phyloP scores from a whole-genome alignment of 2,888 invertebrate genomes.

The Nomada fabriciana region DNA sequence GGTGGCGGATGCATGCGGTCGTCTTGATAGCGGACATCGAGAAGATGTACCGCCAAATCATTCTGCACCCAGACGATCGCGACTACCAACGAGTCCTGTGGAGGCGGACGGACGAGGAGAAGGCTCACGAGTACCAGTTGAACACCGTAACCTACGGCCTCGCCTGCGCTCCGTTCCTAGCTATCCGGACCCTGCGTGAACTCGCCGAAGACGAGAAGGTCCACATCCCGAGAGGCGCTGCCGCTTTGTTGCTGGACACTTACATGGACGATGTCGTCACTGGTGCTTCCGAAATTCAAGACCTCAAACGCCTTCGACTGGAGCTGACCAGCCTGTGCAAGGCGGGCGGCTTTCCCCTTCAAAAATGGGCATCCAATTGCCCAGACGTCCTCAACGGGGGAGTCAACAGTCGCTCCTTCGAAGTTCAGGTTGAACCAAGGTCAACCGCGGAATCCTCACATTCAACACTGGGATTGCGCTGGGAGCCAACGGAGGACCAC shows the following conservation, averaged over 20 bases:
- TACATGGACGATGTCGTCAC: too few relatives aligned
- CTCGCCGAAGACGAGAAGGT: neutral
- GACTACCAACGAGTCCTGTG: neutral
- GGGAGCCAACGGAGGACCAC: neutral
- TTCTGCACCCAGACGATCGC: neutral
- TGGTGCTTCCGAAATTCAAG: neutral
- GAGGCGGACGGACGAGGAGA: neutral
- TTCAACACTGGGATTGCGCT: neutral
- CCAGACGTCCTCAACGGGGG: neutral
- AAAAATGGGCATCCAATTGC: conserved; percentile 26
- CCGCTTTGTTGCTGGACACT: too few relatives aligned
- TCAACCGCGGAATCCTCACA: neutral
- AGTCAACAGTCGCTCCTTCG: neutral
- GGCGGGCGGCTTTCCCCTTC: conserved; percentile 41
- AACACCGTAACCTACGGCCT: neutral
- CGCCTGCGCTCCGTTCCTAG: conserved; percentile 3
- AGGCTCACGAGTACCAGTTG: neutral
- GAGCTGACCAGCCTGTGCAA: neutral
- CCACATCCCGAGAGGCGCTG: neutral
- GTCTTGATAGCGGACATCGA: neutral
- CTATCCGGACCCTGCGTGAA: neutral
- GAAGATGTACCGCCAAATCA: conserved; percentile 9
- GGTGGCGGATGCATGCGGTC: neutral
- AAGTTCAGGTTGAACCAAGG: neutral
- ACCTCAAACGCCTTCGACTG: neutral